Conservation (phyloP, 2,113 vertebrate genomes). For the Gulo gulo region DNA sequence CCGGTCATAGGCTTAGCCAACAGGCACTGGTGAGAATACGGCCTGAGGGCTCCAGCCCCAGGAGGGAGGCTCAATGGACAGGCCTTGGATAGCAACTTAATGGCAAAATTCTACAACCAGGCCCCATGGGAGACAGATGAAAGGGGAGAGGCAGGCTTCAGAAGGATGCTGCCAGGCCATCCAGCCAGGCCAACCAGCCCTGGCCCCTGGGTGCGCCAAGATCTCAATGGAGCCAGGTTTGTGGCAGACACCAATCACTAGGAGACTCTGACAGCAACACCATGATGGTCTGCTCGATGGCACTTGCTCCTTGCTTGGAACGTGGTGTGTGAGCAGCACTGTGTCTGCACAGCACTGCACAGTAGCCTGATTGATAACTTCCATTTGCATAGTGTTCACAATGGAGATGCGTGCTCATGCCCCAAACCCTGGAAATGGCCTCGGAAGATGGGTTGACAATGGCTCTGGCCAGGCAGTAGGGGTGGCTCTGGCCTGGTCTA, state of each 20-base stretch:
- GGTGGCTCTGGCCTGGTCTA: background rate
- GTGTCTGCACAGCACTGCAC: accelerated
- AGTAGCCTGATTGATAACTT: background rate
- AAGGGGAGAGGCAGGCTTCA: background rate
- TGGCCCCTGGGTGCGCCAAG: background rate
- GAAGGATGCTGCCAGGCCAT: background rate
- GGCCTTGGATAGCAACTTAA: background rate
- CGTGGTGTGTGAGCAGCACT: accelerated
- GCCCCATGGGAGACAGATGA: background rate
- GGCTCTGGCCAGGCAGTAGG: background rate
- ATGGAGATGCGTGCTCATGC: background rate
- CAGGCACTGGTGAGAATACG: background rate
- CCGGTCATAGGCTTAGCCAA: background rate
- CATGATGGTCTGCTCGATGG: background rate
- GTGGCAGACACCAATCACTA: background rate
- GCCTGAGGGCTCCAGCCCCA: background rate
- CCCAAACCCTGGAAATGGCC: background rate
- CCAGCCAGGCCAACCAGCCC: background rate
- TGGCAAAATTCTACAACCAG: background rate
- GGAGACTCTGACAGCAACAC: background rate
- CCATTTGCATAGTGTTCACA: background rate
- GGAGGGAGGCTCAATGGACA: background rate
- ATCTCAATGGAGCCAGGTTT: background rate
- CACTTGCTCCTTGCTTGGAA: background rate
- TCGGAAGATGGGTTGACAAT: background rate